phyloP scores from a whole-genome alignment of 2,797 vertebrate species.

The Sebastes jordani region DNA sequence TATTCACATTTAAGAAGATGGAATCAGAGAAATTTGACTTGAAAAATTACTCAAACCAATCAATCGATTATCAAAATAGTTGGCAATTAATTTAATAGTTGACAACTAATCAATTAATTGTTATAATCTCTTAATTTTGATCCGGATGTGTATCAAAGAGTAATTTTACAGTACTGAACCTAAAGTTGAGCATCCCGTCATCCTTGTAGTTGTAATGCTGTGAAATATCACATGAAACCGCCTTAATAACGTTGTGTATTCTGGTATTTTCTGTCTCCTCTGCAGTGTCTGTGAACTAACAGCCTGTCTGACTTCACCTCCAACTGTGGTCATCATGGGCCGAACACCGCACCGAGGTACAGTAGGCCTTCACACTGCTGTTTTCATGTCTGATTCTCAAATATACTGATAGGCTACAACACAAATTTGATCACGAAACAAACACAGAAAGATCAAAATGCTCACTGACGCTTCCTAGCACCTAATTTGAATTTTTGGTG shows the following conservation, averaged over 20 bases:
- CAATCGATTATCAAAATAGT: no score
- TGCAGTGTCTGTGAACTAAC: constrained; percentile 40
- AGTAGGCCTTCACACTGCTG: constrained; percentile 2
- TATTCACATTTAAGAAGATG: no score
- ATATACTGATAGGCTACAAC: background rate
- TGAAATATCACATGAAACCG: background rate
- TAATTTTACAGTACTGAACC: no score
- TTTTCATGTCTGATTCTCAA: background rate
- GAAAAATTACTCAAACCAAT: no score
- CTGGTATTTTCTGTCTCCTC: constrained; percentile 7
- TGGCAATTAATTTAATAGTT: no score
- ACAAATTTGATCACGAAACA: background rate
- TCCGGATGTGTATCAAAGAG: no score
- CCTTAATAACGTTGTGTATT: background rate
- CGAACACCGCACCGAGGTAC: constrained; percentile 88
- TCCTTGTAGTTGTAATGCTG: background rate
- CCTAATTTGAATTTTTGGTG: background rate
- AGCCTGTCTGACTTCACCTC: constrained; percentile 60
- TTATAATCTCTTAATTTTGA: no score
- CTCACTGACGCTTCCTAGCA: background rate
- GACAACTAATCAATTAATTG: no score
- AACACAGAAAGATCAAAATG: background rate
- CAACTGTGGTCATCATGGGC: constrained; percentile 83
- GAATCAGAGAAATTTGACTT: no score
- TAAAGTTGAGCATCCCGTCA: no score